Percentiles rank a stretch among this genome's conserved stretches.
Evolutionary conservation across 2,113 vertebrate genomes (phyloP).

Genomic region (Thermophis baileyi): DNA sequence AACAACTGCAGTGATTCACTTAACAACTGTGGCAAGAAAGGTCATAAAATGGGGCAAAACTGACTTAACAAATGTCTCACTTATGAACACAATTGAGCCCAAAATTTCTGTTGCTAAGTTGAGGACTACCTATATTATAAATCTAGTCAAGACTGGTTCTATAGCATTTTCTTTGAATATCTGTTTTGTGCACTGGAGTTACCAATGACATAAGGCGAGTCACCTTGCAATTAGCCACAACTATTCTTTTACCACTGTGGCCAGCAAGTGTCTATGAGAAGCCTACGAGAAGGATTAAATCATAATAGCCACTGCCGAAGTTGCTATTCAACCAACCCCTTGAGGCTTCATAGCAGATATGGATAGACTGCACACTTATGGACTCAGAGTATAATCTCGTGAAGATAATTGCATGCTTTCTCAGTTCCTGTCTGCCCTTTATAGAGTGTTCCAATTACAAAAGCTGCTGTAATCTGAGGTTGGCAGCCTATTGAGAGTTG

Average conservation of each 20-base stretch:
- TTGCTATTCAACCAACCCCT: not conserved
- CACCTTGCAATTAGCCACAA: not conserved
- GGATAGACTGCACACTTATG: not conserved
- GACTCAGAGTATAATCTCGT: not conserved
- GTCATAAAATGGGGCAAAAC: not conserved
- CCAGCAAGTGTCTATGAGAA: not conserved
- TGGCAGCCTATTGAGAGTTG: not conserved
- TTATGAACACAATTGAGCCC: not conserved
- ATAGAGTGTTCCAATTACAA: not conserved
- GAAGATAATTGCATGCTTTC: not conserved
- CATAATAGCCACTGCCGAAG: not conserved
- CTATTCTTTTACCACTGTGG: not conserved
- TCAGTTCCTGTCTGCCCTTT: not conserved
- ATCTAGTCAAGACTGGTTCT: not conserved
- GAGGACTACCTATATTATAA: not conserved
- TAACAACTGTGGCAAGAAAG: not conserved
- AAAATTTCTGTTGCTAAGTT: not conserved
- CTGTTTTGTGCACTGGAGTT: not conserved
- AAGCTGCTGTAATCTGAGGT: not conserved
- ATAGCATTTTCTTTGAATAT: not conserved
- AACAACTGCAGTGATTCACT: not conserved
- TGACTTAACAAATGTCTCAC: not conserved
- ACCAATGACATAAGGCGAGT: not conserved
- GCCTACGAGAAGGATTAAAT: not conserved
- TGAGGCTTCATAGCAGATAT: not conserved